Evolutionary conservation across 2,888 invertebrate species (phyloP).

Genomic region (Ephialtes manifestator): DNA sequence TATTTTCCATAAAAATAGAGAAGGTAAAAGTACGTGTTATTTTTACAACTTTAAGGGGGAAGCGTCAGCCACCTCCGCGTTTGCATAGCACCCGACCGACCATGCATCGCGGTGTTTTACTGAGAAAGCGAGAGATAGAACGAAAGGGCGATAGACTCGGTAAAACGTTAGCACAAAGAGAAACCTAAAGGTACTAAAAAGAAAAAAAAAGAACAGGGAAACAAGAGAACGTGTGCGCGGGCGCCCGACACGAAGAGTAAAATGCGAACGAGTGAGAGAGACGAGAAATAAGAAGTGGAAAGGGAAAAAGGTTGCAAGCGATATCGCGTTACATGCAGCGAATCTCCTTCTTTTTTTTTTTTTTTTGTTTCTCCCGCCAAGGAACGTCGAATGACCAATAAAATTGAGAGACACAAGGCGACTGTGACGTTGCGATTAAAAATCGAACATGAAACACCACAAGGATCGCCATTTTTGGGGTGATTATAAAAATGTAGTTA

Average conservation of each 20-base stretch:
- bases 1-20: not conserved
- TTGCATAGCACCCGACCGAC: not conserved
- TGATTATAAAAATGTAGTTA: not conserved
- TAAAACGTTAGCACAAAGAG: slow-evolving; percentile 50
- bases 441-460: slow-evolving; percentile 19
- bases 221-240: slow-evolving; percentile 62
- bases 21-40: not conserved
- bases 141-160: slow-evolving; percentile 23
- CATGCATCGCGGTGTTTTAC: slow-evolving; percentile 18
- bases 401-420: slow-evolving; percentile 75
- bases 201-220: slow-evolving; percentile 49
- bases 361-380: slow-evolving; percentile 27
- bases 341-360: slow-evolving; percentile 23
- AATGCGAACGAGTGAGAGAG: slow-evolving; percentile 45
- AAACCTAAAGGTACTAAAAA: slow-evolving; percentile 57
- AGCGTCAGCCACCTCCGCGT: slow-evolving; percentile 23
- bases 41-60: slow-evolving; percentile 17
- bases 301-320: slow-evolving; percentile 42
- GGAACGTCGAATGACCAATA: slow-evolving; percentile 71
- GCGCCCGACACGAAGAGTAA: slow-evolving; percentile 28
- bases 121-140: slow-evolving; percentile 31
- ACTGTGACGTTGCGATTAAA: slow-evolving; percentile 56
- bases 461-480: slow-evolving; percentile 6
- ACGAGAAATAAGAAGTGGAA: not conserved
- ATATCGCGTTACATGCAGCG: slow-evolving; percentile 72